These are phyloP conservation scores for Cryptotis parvus DNA, from an alignment of 2,113 vertebrate genomes.

Conservation along the genomic window DNA sequence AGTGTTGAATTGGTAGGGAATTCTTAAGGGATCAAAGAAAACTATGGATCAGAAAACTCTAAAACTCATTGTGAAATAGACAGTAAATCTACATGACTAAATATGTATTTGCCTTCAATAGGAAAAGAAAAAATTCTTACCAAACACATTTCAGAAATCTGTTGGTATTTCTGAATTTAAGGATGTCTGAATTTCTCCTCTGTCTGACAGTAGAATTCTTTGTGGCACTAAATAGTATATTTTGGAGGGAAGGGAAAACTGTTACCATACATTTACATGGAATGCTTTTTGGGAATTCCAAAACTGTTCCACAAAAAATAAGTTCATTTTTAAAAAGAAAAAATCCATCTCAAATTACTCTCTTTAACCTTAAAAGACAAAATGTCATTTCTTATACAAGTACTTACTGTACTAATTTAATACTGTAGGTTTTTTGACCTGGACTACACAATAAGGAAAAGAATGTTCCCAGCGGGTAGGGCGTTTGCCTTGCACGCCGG, in stretches of 20 bases:
- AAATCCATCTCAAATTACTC: background rate
- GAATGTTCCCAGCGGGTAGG: no score
- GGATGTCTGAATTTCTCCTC: background rate
- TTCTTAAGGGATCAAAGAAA: constrained; percentile 59
- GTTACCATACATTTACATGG: background rate
- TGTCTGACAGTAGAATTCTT: background rate
- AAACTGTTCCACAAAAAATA: background rate
- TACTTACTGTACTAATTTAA: background rate
- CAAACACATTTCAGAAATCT: constrained; percentile 14
- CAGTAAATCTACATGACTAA: constrained; percentile 54
- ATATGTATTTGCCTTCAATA: background rate
- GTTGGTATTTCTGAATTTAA: constrained; percentile 1
- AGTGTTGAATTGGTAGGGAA: constrained; percentile 13
- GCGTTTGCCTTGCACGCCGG: no score
- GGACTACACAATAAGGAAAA: background rate
- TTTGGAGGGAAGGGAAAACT: background rate
- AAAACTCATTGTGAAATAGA: background rate
- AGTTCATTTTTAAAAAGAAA: constrained; percentile 12
- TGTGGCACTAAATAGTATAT: background rate
- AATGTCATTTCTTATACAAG: background rate
- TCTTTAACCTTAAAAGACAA: constrained; percentile 11
- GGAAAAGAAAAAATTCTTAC: background rate
- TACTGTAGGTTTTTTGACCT: background rate
- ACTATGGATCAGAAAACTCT: constrained; percentile 41
- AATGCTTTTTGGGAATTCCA: background rate